A percentile compares a stretch with the other conserved stretches of the same genome.
Conservation (phyloP, 2,113 vertebrate genomes). For the Balaenoptera acutorostrata region DNA sequence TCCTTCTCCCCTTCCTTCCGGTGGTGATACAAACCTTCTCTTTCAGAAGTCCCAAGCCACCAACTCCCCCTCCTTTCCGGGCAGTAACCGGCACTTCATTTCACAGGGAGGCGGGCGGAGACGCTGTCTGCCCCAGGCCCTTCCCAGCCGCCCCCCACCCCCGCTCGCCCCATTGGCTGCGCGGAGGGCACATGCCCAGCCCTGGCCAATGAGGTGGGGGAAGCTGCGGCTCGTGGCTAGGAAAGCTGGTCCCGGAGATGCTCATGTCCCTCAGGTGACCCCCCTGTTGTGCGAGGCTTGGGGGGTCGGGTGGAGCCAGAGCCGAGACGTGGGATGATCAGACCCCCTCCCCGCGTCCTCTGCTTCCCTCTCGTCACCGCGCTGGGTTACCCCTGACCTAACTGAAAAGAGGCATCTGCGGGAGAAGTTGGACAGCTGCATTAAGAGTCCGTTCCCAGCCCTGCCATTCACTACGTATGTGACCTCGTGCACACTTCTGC, state of each 20-base stretch:
- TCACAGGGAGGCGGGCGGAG: background rate
- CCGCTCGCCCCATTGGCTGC: background rate
- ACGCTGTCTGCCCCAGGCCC: background rate
- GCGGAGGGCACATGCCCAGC: background rate
- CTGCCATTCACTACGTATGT: no score
- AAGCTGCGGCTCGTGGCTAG: fast-evolving
- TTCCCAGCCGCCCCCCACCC: background rate
- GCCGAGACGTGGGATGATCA: background rate
- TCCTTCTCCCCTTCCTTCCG: background rate
- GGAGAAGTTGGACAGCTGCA: no score
- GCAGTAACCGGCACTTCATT: background rate
- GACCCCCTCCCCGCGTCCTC: background rate
- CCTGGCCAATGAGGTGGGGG: background rate
- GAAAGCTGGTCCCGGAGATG: background rate
- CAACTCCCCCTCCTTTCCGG: background rate
- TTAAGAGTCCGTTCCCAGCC: no score
- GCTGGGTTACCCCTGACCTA: background rate
- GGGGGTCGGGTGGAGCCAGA: background rate
- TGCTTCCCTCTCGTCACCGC: background rate
- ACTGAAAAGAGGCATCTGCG: background rate
- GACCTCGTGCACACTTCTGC: background rate
- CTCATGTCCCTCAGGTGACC: background rate
- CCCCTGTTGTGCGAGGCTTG: background rate
- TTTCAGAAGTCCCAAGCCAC: background rate
- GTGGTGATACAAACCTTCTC: background rate